These are phyloP conservation scores for Drosophila micromelanica DNA, from an alignment of 1,140 invertebrate genomes.

Conservation along the genomic window DNA sequence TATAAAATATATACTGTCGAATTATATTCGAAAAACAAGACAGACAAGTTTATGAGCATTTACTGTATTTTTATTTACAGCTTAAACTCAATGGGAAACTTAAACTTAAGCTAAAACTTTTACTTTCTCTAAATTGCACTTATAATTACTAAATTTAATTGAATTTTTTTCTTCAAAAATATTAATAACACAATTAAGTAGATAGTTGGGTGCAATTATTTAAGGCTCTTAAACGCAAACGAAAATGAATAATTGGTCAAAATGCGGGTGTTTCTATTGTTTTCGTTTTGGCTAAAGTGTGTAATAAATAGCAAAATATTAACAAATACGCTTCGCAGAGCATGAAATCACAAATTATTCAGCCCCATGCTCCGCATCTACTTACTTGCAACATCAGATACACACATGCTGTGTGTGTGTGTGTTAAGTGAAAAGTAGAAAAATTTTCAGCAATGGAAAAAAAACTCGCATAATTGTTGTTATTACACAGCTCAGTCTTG, in stretches of 20 bases:
- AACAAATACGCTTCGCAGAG: conserved; percentile 77
- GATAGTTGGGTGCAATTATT: conserved; percentile 37
- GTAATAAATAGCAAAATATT: conserved; percentile 79
- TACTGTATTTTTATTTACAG: background rate
- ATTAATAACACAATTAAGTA: conserved; percentile 29
- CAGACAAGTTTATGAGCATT: too few species aligned
- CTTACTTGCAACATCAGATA: conserved; percentile 19
- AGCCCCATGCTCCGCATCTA: conserved; percentile 21
- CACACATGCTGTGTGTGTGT: conserved; percentile 7
- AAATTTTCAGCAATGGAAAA: conserved; percentile 51
- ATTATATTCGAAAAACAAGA: too few species aligned
- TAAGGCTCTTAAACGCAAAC: conserved; percentile 12
- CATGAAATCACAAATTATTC: conserved; percentile 78
- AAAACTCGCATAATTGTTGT: conserved; percentile 36
- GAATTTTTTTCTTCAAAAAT: conserved; percentile 5
- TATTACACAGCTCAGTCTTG: conserved; percentile 21
- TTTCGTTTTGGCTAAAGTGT: conserved; percentile 38
- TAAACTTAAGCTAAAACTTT: background rate
- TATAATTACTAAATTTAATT: conserved; percentile 4
- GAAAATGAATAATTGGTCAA: conserved; percentile 49
- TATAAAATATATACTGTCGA: too few species aligned
- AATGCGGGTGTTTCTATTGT: conserved; percentile 48
- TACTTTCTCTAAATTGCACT: conserved; percentile 21
- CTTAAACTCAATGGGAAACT: background rate
- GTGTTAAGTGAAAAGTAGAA: conserved; percentile 61